Conservation (phyloP, 2,888 invertebrate genomes). For the Xylophagus ater region DNA sequence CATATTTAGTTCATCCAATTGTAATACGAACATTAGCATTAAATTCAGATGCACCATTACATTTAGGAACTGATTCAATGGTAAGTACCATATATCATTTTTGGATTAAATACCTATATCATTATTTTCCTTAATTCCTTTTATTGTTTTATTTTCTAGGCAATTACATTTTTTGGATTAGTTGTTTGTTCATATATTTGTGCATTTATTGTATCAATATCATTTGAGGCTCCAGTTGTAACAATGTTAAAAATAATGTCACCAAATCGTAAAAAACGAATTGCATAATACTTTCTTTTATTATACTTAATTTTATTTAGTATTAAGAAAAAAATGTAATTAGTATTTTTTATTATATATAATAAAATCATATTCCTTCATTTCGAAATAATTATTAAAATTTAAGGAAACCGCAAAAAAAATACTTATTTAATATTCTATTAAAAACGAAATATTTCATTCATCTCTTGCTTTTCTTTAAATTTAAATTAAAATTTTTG, state of each 20-base stretch:
- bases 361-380: too few species aligned
- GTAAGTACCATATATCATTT: slow-evolving; percentile 38
- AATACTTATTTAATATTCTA: too few species aligned
- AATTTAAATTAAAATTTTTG: too few species aligned
- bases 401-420: too few species aligned
- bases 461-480: too few species aligned
- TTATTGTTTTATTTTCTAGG: slow-evolving; percentile 40
- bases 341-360: too few species aligned
- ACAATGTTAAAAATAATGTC: slow-evolving; percentile 65
- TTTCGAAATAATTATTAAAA: too few species aligned
- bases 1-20: slow-evolving; percentile 74
- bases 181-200: slow-evolving; percentile 67
- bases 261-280: slow-evolving; percentile 43
- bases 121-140: background rate
- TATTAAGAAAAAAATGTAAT: too few species aligned
- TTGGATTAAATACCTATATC: background rate
- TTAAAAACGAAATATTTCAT: too few species aligned
- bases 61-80: slow-evolving; percentile 67
- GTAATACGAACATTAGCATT: slow-evolving; percentile 69
- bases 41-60: slow-evolving; percentile 71
- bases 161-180: slow-evolving; percentile 69
- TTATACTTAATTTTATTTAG: background rate
- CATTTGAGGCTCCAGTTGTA: slow-evolving; percentile 77
- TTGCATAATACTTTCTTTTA: slow-evolving; percentile 22
- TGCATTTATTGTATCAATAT: slow-evolving; percentile 66